A percentile compares a stretch with the other conserved stretches of the same genome.
Conservation (phyloP, 2,113 vertebrate genomes). For the Eira barbara region DNA sequence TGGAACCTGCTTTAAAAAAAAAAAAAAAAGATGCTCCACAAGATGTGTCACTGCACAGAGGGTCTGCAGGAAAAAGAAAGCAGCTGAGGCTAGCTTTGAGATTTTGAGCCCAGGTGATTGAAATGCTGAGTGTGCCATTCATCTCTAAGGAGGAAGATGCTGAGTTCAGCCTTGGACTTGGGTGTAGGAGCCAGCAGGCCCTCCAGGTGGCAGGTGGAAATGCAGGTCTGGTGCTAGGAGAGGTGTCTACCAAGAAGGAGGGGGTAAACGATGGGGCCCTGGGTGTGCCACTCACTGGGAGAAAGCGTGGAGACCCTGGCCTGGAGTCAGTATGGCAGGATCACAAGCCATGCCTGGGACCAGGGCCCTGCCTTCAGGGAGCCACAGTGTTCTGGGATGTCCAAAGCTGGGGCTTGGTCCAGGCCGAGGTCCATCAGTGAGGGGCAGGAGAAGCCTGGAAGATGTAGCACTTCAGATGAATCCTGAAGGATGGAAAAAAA, state of each 20-base stretch:
- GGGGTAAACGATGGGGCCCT: not conserved
- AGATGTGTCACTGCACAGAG: not conserved
- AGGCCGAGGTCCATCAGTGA: not conserved
- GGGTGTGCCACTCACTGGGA: not conserved
- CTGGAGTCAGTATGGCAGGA: not conserved
- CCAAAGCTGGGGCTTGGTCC: not conserved
- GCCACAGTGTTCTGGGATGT: not conserved
- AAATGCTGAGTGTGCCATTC: not conserved
- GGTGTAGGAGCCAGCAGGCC: not conserved
- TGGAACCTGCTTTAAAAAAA: not conserved
- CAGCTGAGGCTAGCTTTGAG: not conserved
- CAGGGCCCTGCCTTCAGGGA: not conserved
- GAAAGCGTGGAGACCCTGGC: not conserved
- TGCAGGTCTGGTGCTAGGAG: not conserved
- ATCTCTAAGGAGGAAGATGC: not conserved
- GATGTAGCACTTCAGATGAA: not conserved
- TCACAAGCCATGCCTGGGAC: not conserved
- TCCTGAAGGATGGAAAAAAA: not conserved
- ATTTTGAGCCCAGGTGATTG: not conserved
- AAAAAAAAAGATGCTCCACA: not conserved
- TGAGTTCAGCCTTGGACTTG: not conserved
- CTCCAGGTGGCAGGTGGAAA: slow-evolving; percentile 29
- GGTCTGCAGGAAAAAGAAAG: not conserved
- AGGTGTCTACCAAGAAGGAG: not conserved
- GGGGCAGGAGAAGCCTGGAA: not conserved